Conservation (phyloP, 2,888 invertebrate genomes). For the Sinelater perroti region DNA sequence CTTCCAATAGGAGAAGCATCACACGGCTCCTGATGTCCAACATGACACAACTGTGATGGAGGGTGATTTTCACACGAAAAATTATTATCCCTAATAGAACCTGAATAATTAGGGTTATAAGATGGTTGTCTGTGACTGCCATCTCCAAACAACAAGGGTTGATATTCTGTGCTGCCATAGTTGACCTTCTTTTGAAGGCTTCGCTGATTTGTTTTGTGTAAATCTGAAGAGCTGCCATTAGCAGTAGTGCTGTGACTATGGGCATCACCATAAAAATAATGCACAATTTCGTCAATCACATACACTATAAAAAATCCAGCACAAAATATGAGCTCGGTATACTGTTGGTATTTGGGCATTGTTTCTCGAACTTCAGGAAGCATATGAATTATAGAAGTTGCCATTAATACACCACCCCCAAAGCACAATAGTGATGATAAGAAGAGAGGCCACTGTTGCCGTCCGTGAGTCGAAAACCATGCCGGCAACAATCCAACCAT, state of each 20-base stretch:
- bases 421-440: constrained; percentile 79
- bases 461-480: constrained; percentile 67
- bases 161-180: constrained; percentile 30
- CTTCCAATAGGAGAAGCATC: constrained; percentile 67
- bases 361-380: constrained; percentile 77
- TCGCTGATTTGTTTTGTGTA: constrained; percentile 23
- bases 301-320: constrained; percentile 77
- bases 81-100: neutral
- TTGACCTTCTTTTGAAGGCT: constrained; percentile 9
- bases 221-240: constrained; percentile 14
- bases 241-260: constrained; percentile 43
- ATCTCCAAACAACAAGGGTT: constrained; percentile 14
- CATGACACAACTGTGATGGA: constrained; percentile 68
- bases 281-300: constrained; percentile 76
- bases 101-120: neutral
- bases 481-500: constrained; percentile 75
- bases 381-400: constrained; percentile 81
- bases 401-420: constrained; percentile 81
- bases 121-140: constrained; percentile 10
- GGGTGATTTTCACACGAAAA: constrained; percentile 30
- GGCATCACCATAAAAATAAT: constrained; percentile 68
- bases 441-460: constrained; percentile 68
- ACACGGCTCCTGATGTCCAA: constrained; percentile 73
- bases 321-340: constrained; percentile 73
- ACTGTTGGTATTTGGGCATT: constrained; percentile 57